These are phyloP conservation scores for Agrotis puta DNA, from an alignment of 2,888 invertebrate genomes.

Conservation along the genomic window DNA sequence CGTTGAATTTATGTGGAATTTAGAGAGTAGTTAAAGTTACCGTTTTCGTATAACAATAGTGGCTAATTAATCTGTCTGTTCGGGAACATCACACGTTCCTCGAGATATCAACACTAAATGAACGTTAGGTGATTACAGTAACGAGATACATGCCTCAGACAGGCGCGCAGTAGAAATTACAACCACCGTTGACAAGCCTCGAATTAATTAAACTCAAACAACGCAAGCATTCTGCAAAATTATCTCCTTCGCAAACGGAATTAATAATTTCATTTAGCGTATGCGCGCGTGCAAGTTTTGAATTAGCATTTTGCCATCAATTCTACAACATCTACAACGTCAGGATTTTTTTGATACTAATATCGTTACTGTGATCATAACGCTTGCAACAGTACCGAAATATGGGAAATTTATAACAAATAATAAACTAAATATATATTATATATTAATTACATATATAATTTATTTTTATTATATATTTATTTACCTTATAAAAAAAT, in stretches of 20 bases:
- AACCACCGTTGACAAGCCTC: slow-evolving; percentile 87
- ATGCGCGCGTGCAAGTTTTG: slow-evolving; percentile 72
- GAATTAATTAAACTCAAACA: slow-evolving; percentile 90
- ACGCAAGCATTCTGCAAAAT: slow-evolving; percentile 86
- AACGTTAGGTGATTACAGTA: slow-evolving; percentile 83
- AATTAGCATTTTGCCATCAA: slow-evolving; percentile 70
- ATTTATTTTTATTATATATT: no score
- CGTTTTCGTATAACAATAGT: slow-evolving; percentile 22
- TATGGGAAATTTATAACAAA: no score
- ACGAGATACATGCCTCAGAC: slow-evolving; percentile 84
- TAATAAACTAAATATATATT: no score
- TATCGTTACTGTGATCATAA: no score
- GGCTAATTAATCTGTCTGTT: slow-evolving; percentile 54
- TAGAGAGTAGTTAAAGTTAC: slow-evolving; percentile 4
- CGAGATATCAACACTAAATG: slow-evolving; percentile 73
- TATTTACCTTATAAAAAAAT: no score
- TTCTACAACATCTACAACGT: slow-evolving; percentile 37
- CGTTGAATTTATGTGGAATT: slow-evolving; percentile 3
- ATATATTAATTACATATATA: no score
- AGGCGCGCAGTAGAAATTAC: slow-evolving; percentile 85
- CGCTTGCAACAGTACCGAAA: no score
- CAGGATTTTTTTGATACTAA: no score
- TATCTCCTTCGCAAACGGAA: slow-evolving; percentile 86
- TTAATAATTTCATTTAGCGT: slow-evolving; percentile 85
- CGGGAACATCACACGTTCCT: slow-evolving; percentile 51